Conservation (phyloP, 2,888 invertebrate species). For the Ophonus ardosiacus region DNA sequence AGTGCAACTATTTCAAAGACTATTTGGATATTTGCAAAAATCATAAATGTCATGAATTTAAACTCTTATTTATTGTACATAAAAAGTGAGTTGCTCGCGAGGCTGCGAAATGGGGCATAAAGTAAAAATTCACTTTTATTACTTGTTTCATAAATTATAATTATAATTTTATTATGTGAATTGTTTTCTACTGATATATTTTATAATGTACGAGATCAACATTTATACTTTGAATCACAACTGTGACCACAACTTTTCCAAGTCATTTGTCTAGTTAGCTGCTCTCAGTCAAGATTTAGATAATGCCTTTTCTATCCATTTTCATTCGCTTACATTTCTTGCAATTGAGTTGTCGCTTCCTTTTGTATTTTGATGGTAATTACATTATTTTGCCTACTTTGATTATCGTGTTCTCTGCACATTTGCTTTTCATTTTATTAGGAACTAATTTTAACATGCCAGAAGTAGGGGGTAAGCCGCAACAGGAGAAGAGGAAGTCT, state of each 20-base stretch:
- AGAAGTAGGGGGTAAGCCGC: background rate
- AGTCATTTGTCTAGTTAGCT: background rate
- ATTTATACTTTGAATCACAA: background rate
- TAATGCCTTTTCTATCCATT: background rate
- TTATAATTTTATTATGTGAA: too few species aligned
- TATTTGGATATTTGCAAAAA: too few species aligned
- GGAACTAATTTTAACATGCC: background rate
- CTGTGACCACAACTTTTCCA: background rate
- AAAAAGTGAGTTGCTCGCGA: too few species aligned
- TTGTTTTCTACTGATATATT: too few species aligned
- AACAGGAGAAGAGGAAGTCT: background rate
- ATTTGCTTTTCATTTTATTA: background rate
- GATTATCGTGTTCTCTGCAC: background rate
- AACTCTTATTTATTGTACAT: too few species aligned
- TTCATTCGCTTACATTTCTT: background rate
- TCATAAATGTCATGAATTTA: too few species aligned
- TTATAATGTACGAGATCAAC: background rate
- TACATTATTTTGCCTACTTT: background rate
- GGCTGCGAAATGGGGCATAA: too few species aligned
- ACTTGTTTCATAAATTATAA: too few species aligned
- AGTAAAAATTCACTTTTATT: too few species aligned
- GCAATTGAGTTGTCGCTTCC: background rate
- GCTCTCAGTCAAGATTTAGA: background rate
- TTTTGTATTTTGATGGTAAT: background rate
- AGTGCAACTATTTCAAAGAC: too few species aligned